phyloP scores from a whole-genome alignment of 2,113 vertebrate species.

The Pungitius pungitius region DNA sequence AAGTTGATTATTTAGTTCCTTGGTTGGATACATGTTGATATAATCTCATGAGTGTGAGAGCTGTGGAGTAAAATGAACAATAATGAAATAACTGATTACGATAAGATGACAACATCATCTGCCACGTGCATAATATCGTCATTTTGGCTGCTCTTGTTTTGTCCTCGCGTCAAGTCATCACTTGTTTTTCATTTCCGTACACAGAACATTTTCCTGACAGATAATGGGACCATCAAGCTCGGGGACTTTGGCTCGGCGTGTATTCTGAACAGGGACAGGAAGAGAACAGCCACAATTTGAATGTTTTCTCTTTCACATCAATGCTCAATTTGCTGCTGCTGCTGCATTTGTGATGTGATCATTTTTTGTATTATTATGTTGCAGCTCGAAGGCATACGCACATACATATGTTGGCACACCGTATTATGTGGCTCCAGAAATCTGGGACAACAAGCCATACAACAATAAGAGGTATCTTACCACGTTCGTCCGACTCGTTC shows the following conservation, averaged over 20 bases:
- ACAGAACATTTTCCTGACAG: conserved; percentile 93
- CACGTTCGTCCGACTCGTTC: neutral
- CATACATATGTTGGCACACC: conserved; percentile 92
- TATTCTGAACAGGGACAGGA: conserved; percentile 87
- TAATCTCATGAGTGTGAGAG: conserved; percentile 31
- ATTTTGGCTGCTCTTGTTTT: conserved; percentile 28
- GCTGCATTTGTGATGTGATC: neutral
- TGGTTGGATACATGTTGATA: conserved; percentile 22
- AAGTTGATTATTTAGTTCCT: conserved; percentile 7
- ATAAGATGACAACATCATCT: conserved; percentile 20
- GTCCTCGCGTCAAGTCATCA: conserved; percentile 12
- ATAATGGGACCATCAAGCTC: conserved; percentile 86
- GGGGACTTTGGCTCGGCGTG: conserved; percentile 95
- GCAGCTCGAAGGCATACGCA: conserved; percentile 86
- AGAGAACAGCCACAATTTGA: neutral
- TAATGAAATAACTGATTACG: conserved; percentile 31
- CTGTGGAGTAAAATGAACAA: conserved; percentile 37
- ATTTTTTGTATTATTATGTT: conserved; percentile 9
- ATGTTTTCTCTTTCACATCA: neutral
- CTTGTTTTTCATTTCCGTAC: conserved; percentile 37
- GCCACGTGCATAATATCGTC: conserved; percentile 25
- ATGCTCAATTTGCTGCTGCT: neutral
- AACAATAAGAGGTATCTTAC: conserved; percentile 92
- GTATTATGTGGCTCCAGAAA: conserved; percentile 94
- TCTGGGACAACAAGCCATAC: conserved; percentile 93